Conservation (phyloP, 2,797 vertebrate species). For the Enteromius anoplus region DNA sequence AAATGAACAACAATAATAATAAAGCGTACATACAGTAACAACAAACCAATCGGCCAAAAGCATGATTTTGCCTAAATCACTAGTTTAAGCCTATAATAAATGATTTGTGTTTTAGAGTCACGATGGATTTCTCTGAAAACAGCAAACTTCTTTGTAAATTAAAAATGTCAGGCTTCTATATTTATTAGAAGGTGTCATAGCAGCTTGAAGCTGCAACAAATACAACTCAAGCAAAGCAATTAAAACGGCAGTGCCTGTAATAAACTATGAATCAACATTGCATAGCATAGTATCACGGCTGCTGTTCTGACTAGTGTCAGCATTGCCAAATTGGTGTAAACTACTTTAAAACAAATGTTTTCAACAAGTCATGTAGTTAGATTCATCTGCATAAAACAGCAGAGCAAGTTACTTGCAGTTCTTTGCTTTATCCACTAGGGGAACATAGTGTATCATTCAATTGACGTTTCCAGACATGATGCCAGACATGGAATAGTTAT, state of each 20-base stretch:
- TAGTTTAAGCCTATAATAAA: neutral
- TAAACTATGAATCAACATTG: neutral
- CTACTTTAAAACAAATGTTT: neutral
- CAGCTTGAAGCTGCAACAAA: neutral
- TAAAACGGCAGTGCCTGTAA: neutral
- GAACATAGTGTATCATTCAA: neutral
- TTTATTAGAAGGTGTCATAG: neutral
- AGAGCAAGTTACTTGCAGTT: neutral
- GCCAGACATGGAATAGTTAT: too few relatives aligned
- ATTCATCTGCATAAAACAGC: neutral
- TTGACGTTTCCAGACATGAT: too few relatives aligned
- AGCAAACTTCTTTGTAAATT: neutral
- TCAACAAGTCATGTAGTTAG: neutral
- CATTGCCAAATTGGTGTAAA: neutral
- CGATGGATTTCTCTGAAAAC: neutral
- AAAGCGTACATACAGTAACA: neutral
- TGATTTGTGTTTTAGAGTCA: neutral
- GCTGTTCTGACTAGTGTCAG: neutral
- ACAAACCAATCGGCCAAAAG: neutral
- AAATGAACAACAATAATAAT: neutral
- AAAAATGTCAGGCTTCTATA: neutral
- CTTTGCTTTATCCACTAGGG: neutral
- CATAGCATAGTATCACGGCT: neutral
- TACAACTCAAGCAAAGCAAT: neutral
- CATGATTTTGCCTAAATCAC: neutral